Evolutionary conservation across 1,140 invertebrate genomes (phyloP).

Genomic region (Lepidurus couesii): DNA sequence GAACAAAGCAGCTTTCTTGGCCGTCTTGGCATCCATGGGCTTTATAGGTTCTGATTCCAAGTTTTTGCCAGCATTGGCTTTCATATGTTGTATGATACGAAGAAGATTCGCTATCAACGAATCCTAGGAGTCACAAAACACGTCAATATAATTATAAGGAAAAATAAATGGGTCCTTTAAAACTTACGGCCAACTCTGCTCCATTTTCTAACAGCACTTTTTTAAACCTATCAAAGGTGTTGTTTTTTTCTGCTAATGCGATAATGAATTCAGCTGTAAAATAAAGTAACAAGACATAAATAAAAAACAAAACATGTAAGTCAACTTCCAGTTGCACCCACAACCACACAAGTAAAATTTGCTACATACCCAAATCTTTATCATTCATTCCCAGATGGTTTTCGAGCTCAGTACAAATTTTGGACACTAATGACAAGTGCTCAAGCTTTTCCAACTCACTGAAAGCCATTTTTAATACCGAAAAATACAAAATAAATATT

Average conservation of each 20-base stretch:
- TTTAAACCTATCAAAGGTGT: conserved; percentile 79
- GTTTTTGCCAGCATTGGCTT: conserved; percentile 51
- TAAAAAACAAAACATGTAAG: conserved; percentile 34
- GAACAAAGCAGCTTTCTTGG: conserved; percentile 62
- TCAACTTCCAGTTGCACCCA: conserved; percentile 22
- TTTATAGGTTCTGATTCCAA: conserved; percentile 35
- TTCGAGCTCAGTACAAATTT: conserved; percentile 96
- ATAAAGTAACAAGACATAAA: conserved; percentile 34
- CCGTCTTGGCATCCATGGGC: conserved; percentile 39
- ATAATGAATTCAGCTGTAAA: conserved; percentile 93
- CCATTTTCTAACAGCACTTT: conserved; percentile 82
- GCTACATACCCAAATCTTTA: conserved; percentile 81
- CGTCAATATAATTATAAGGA: conserved; percentile 24
- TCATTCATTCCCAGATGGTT: conserved; percentile 97
- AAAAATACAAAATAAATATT: no score
- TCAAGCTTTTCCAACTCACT: conserved; percentile 85
- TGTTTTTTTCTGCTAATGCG: conserved; percentile 80
- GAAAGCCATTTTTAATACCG: conserved; percentile 45
- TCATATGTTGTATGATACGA: conserved; percentile 92
- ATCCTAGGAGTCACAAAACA: conserved; percentile 54
- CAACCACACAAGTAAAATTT: not conserved
- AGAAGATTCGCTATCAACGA: conserved; percentile 87
- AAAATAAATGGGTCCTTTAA: not conserved
- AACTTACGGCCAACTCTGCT: conserved; percentile 73
- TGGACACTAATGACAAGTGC: conserved; percentile 92